A percentile compares a stretch with the other conserved stretches of the same genome.
Conservation (phyloP, 2,888 invertebrate species). For the Andrena hattorfiana region DNA sequence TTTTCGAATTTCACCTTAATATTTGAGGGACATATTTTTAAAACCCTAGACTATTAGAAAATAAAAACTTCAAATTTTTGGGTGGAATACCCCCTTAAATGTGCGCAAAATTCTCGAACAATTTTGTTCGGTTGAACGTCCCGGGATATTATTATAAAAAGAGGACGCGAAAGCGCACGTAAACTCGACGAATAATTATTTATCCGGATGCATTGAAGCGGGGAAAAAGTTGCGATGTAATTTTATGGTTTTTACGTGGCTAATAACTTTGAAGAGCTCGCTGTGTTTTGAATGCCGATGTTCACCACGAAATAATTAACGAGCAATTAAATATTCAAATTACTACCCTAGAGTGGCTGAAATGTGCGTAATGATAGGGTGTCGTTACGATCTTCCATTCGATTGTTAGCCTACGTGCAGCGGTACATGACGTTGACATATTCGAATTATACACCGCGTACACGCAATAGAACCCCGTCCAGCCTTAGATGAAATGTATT, state of each 20-base stretch:
- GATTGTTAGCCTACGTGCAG: constrained; percentile 43
- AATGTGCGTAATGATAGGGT: constrained; percentile 45
- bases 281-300: constrained; percentile 6
- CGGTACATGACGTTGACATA: constrained; percentile 52
- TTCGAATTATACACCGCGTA: constrained; percentile 50
- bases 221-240: neutral
- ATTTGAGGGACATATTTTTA: no score
- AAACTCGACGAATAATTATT: neutral
- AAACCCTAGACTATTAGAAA: no score
- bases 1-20: no score
- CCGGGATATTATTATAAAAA: no score
- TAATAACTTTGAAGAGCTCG: neutral
- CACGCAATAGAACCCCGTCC: constrained; percentile 32
- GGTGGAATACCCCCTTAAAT: no score
- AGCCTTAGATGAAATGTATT: constrained; percentile 41
- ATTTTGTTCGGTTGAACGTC: neutral
- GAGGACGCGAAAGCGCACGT: no score
- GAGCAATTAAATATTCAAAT: constrained; percentile 45
- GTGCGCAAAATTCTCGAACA: neutral
- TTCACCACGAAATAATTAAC: neutral
- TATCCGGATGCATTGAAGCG: neutral
- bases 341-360: neutral
- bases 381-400: constrained; percentile 29
- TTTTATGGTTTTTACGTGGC: neutral
- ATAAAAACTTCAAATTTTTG: no score